Evolutionary conservation across 2,888 invertebrate genomes (phyloP).

Genomic region (Synergus laeviventris): DNA sequence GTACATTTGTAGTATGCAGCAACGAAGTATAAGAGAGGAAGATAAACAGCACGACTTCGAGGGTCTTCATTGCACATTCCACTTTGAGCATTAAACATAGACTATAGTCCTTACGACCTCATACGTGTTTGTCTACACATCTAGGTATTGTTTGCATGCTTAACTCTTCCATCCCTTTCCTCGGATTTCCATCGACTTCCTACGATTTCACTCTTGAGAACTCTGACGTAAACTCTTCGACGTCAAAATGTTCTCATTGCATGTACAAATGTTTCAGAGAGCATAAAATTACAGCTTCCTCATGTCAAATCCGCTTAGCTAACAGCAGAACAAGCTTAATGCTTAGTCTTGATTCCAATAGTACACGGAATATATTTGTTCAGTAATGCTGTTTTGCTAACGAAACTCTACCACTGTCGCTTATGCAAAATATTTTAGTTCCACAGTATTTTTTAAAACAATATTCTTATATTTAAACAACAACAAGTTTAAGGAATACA

Average conservation of each 20-base stretch:
- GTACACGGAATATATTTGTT: neutral
- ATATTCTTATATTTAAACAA: neutral
- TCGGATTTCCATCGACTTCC: neutral
- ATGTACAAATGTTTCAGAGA: constrained; percentile 40
- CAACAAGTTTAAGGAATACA: no score
- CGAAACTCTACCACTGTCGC: neutral
- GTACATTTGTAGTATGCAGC: neutral
- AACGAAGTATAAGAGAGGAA: neutral
- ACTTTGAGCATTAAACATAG: neutral
- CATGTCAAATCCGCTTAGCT: constrained; percentile 43
- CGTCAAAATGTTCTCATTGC: constrained; percentile 37
- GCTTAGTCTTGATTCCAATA: neutral
- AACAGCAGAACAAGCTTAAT: constrained; percentile 39
- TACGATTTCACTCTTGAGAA: constrained; percentile 45
- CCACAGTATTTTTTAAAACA: neutral
- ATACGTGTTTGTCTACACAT: constrained; percentile 5
- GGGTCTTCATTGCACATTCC: constrained; percentile 7
- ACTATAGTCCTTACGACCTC: neutral
- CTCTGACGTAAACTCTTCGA: constrained; percentile 13
- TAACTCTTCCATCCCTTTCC: constrained; percentile 7
- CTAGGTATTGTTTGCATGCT: neutral
- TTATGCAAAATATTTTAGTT: neutral
- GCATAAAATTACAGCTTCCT: constrained; percentile 52
- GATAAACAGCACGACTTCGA: neutral
- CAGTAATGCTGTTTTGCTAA: neutral